Conservation (phyloP, 2,797 vertebrate genomes). For the Rhinoraja longicauda region DNA sequence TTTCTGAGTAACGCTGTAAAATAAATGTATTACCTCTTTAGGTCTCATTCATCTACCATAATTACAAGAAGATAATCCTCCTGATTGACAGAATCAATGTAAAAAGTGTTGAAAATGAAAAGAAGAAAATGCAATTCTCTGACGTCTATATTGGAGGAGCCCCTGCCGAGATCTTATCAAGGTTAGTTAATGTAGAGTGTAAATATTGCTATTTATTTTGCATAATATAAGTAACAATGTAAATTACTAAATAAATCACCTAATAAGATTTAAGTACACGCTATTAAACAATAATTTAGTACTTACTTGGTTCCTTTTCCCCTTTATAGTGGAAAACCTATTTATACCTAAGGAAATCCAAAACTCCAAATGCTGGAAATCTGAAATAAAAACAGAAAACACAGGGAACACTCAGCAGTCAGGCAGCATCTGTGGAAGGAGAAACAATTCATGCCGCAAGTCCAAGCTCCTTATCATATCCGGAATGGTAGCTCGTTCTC, state of each 20-base stretch:
- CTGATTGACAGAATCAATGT: slow-evolving; percentile 87
- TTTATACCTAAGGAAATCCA: background rate
- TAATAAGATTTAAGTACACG: background rate
- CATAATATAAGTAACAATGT: too few species aligned
- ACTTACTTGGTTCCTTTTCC: background rate
- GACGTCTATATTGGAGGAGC: slow-evolving; percentile 92
- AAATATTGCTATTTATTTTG: background rate
- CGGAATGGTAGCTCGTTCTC: too few species aligned
- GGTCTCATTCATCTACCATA: slow-evolving; percentile 96
- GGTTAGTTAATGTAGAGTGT: slow-evolving; percentile 53
- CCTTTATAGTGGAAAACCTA: background rate
- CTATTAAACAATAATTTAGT: background rate
- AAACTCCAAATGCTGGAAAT: too few species aligned
- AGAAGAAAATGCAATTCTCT: slow-evolving; percentile 80
- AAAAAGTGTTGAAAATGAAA: slow-evolving; percentile 85
- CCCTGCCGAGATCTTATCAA: slow-evolving; percentile 71
- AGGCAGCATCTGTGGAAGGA: too few species aligned
- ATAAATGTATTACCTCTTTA: slow-evolving; percentile 49
- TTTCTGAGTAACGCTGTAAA: background rate
- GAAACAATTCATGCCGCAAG: too few species aligned
- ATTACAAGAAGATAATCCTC: slow-evolving; percentile 91
- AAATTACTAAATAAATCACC: background rate
- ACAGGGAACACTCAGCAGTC: too few species aligned
- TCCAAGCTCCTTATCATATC: too few species aligned
- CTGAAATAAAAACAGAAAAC: too few species aligned